Evolutionary conservation across 2,888 invertebrate species (phyloP), one percentile per base, ranked within the genome.

Genomic region (Paralinhomoeus sp.): DNA sequence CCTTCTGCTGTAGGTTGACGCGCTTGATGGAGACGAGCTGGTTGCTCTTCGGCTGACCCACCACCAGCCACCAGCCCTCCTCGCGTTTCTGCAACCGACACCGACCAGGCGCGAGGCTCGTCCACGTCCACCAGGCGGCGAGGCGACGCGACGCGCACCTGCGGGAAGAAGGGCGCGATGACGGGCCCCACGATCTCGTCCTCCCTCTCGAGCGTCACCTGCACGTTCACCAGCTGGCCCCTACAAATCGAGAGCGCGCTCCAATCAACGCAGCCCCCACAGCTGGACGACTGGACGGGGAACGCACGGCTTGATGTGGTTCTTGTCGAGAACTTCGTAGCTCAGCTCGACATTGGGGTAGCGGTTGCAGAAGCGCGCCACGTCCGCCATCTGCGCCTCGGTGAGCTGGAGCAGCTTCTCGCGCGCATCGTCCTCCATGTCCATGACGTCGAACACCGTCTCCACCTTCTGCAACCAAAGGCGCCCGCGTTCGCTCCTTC

Each of bases 261-360:
- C n/a, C n/a, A 24, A 13, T 13, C 41, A 3, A 12, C 37, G 42
- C 20, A n/a, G 2, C 24, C 15, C n/a, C 35, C 24, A 47, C 9
- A 13, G 35, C 20, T 15, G 13, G 5, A 18, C 12, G 41, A 34
- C 17, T n/a, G 23, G 41, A 40, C 21, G 18, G n/a, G 18, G n/a
- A 40, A 49, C 51, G 37, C 34, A 54, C 54, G 46, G 44, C 15
- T 45, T 45, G 57, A 84, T 72, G 48, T 70, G 71, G 47, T 82
- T 79, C 56, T 77, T 78, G 48, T 80, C 78, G 44, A 75, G 68
- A 2, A 93, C 79, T 66, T 91, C 83, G 54, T 85, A 89, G 0
- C 75, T 77, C 61, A 93, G 74, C 61, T 97, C 93, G 49, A 97
- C 93, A 63, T 93, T 91, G 0, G 97, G 97, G 65, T 99, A 99